Base-by-base conservation (phyloP, 2,113 vertebrate species). In the Herpailurus yagouaroundi region DNA sequence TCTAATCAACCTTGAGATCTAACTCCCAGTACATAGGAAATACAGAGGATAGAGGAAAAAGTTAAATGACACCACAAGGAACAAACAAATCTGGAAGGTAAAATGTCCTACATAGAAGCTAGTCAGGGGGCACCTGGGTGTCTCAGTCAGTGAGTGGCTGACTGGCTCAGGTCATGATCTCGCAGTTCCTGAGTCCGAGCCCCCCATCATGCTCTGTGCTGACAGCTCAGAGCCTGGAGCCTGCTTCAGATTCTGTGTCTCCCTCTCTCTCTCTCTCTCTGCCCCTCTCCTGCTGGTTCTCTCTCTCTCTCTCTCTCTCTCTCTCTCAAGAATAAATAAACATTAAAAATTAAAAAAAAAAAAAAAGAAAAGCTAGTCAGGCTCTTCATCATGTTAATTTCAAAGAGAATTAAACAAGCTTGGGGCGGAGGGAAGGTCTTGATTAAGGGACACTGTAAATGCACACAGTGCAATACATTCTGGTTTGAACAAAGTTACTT, bases 401-500 rank as follows among this genome's bases (percentile, higher is more conserved):
- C 82, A 76, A 27, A 4, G 25, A 41, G 84, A 60, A 57, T 48
- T 55, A 94, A 84, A 66, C 38, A 86, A 33, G 15, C 45, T 80
- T 19, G 31, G 5, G 25, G 23, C 19, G 1, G 33, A 3, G 25
- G 16, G 11, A 23, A 23, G 60, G 50, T 66, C 25, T 50, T 79
- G 29, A 52, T 66, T 36, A 68, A 73, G 29, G 25, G 19, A 60
- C 52, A 63, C 8, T 60, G 8, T 74, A 79, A 52, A 76, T 55
- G 12, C 33, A 38, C 2, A 38, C 13, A 48, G 10, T 80, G 15
- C 29, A 52, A 88, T 3, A 15, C 1, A 45, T 57, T 84, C 29
- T 85, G 55, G 13, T 50, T 94, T 81, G 50, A 94, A 95, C 50
- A 86, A 94, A 94, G 33, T 31, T 55, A 31, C 16, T 81, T 85